A percentile compares a stretch with the other conserved stretches of the same genome.
Conservation (phyloP, 53 echinoderm and acorn worm species). For the Patiria pectinifera region DNA sequence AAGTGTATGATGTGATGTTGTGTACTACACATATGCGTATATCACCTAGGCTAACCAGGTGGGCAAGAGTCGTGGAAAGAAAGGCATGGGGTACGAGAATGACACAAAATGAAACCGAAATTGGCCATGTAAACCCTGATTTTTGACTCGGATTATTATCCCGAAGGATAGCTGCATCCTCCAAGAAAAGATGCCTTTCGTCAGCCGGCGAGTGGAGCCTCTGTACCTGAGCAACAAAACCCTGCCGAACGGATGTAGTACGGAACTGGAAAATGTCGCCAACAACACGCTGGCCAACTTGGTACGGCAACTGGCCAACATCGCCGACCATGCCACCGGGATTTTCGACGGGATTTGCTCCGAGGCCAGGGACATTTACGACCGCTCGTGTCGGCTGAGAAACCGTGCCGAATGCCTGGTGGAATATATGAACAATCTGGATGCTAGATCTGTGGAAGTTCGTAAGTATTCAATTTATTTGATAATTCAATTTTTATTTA, state of each 20-base stretch:
- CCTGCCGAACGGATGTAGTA: conserved; percentile 79
- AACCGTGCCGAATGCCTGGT: conserved; percentile 71
- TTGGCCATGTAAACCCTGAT: conserved; percentile 34
- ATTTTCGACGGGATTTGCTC: conserved; percentile 90
- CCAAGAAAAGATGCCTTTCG: conserved; percentile 87
- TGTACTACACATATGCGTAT: not conserved
- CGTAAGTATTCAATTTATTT: conserved; percentile 73
- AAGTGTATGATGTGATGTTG: conserved; percentile 36
- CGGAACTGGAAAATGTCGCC: conserved; percentile 90
- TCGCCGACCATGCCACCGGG: conserved; percentile 85
- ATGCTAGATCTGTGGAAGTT: conserved; percentile 95
- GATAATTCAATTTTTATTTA: not conserved
- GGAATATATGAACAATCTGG: conserved; percentile 77
- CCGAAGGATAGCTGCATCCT: conserved; percentile 1
- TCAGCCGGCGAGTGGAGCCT: conserved; percentile 89
- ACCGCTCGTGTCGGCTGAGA: conserved; percentile 73
- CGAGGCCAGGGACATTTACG: conserved; percentile 77
- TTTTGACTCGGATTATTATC: conserved; percentile 38
- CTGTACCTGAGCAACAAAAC: conserved; percentile 83
- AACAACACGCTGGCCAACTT: conserved; percentile 93
- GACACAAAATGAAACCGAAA: conserved; percentile 17
- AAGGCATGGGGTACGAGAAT: not conserved
- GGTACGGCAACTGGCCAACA: conserved; percentile 88
- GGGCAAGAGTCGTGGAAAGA: not conserved
- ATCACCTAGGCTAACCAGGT: no score